Evolutionary conservation across 2,113 vertebrate species (phyloP), one percentile per base, ranked within the genome.

Genomic region (Prietella phreatophila): DNA sequence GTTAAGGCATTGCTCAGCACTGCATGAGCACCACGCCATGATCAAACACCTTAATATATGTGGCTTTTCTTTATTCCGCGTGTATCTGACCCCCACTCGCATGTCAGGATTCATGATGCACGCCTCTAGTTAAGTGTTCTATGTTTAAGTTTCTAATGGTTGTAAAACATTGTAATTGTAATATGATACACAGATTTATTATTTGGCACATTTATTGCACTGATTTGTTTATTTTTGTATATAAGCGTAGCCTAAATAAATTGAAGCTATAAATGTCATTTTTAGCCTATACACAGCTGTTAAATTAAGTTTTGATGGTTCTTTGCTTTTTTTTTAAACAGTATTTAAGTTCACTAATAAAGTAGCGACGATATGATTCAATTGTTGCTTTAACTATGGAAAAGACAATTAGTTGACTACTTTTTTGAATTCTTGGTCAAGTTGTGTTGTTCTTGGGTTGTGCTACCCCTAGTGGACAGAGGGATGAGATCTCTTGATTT

Each of bases 201-300:
- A 80, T 81, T 81, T 81, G 79, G 79, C 79, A 81, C 79, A 22
- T 81, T 81, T 58, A 58, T 56, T 80, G 78, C 78, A 80, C 78
- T 56, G 50, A 80, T 80, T 33, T 33, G 8, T 79, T 30, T 79
- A 14, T 80, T 55, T 53, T 19, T 19, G 2, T 30, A 55, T 55
- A 19, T 30, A 7, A 30, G 53, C 10, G 9, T 58, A 11, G 53
- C n/a, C 79, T 33, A 81, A 81, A 56, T 58, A 58, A 81, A 36
- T 4, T 19, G n/a, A 11, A 20, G n/a, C 8, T 22, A 30, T 76
- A 14, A 25, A 17, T 73, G 33, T 39, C 1, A 50, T 56, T 58
- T 58, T 56, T 19, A 19, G 13, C 2, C 42, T 50, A 27, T 55
- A 17, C 15, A 39, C 39, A 22, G 73, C 10, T 76, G 73, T 50